Base-by-base conservation (phyloP, 2,113 vertebrate genomes). In the Camelus dromedarius region DNA sequence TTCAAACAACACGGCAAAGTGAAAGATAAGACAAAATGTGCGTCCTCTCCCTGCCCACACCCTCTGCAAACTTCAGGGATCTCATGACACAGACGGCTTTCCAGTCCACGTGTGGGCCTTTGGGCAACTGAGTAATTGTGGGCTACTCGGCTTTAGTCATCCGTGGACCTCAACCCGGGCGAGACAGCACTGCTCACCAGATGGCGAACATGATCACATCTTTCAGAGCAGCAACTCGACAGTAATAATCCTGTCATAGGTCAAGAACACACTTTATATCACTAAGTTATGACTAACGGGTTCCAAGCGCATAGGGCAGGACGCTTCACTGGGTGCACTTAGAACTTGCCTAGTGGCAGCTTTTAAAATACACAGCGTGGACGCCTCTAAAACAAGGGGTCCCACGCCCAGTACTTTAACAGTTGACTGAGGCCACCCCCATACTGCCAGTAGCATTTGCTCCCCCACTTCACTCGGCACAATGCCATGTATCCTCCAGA, bases 181-280 rank as follows among this genome's bases (percentile, higher is more conserved):
- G 82, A 96, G 96, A 97, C 96, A 89, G 93, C 70, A 14, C 72
- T 86, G 73, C 88, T 94, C 82, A 82, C 93, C 95, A 94, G 93
- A 96, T 60, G 96, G 96, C 62, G 50, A 93, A 77, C 32, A 73
- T 93, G 96, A 97, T 72, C 95, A 77, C 85, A 97, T 94, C 77
- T 92, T 79, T 91, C 67, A 77, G 84, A 58, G 72, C 77, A 79
- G 91, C 82, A 72, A 50, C 42, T 95, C 75, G 60, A 91, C 67
- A 89, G 79, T 83, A 89, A 96, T 56, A 85, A 73, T 70, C 91
- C 50, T 89, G 91, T 97, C 97, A 98, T 82, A 86, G 95, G 95
- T 96, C 96, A 97, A 94, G 93, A 81, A 89, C 81, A 32, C n/a
- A 82, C 77, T 93, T 93, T 94, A 73, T 81, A 85, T 95, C 89